Evolutionary conservation across 1,140 invertebrate genomes (phyloP), one percentile per base, ranked within the genome.

Genomic region (Megalonaias nervosa): DNA sequence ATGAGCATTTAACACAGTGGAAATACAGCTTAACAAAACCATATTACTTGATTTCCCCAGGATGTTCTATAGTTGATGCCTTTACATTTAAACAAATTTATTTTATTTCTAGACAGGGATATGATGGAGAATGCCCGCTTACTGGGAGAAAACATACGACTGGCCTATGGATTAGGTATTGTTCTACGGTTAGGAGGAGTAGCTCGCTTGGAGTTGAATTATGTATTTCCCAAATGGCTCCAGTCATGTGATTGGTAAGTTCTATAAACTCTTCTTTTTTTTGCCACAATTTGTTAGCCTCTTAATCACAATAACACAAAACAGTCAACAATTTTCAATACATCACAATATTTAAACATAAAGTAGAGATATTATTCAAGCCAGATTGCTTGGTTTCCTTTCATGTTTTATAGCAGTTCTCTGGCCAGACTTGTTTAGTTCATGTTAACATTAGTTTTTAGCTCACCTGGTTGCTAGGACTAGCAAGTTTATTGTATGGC

Each of bases 131-230:
- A 84, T n/a, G 16, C 81, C 14, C 60, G 64, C 15, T 64, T 77
- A 17, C 19, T 87, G 71, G 71, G 71, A 48, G 67, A 80, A 16
- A 75, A 71, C n/a, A 77, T 84, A 38, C 75, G 87, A 19, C 81
- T 85, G 77, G 80, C 88, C 1, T 89, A 86, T 72, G 88, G 88
- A 21, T 67, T 71, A 48, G 88, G 88, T 23, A 74, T 89, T 71
- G 86, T 87, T 15, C 91, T 97, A 79, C 92, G 94, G 80, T 86
- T 98, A 17, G 95, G 94, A 9, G 93, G 94, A 66, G 92, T 94
- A 64, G 96, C 96, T 17, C 91, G 96, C 73, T 89, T 97, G 21
- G 97, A 98, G 92, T 92, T 98, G 14, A 98, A 97, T 91, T 96
- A 96, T 90, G 94, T 94, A 89, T 87, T 95, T 69, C 95, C 95